Evolutionary conservation across 53 echinoderm and acorn worm genomes (phyloP).

Genomic region (Paracentrotus lividus): DNA sequence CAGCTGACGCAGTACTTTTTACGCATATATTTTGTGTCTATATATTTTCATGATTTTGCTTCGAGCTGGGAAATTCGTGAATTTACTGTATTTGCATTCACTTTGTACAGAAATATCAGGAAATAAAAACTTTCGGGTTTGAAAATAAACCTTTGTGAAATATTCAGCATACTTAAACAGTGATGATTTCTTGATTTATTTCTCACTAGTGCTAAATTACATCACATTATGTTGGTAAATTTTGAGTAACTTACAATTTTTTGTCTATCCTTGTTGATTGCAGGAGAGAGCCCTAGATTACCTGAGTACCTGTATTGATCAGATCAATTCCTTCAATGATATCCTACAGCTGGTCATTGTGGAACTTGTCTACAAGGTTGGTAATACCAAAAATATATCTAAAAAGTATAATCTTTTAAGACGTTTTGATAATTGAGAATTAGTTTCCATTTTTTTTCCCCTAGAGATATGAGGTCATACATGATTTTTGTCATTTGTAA

Average conservation of each 20-base stretch:
- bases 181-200: not conserved
- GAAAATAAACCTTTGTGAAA: too few species aligned
- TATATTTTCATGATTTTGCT: too few species aligned
- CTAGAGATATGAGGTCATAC: too few species aligned
- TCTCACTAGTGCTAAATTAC: not conserved
- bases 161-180: too few species aligned
- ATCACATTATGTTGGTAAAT: not conserved
- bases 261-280: not conserved
- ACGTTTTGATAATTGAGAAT: not conserved
- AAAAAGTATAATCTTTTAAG: not conserved
- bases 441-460: too few species aligned
- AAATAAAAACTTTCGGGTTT: too few species aligned
- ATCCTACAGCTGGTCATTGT: constrained; percentile 98
- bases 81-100: too few species aligned
- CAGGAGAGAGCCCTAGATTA: constrained; percentile 96
- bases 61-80: too few species aligned
- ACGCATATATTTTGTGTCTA: too few species aligned
- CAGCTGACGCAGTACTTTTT: too few species aligned
- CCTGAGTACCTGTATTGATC: constrained; percentile 96
- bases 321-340: constrained; percentile 95
- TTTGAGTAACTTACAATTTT: not conserved
- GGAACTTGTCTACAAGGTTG: constrained; percentile 97
- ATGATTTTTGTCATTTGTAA: too few species aligned
- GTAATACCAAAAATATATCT: not conserved
- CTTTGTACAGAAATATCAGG: too few species aligned